Evolutionary conservation across 2,888 invertebrate species (phyloP), one percentile per base, ranked within the genome.

Genomic region (Hirtodrosophila histrioides): DNA sequence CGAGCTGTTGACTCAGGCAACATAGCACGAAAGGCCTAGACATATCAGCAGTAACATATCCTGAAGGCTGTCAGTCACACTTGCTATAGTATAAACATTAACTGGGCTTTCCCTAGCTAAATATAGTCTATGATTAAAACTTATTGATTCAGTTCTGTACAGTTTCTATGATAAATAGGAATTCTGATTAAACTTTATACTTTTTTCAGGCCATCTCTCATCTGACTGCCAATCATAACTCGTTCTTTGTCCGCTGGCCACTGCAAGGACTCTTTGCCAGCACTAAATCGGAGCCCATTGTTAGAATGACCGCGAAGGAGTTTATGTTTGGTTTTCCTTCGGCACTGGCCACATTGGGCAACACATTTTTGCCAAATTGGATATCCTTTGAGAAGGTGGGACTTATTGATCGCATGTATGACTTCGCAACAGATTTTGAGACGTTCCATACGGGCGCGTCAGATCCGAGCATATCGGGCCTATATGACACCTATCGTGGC

Each of bases 321-420:
- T 96, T 97, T 90, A 96, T 97, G 96, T 97, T 97, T 92, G 97
- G 97, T 0, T 97, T 96, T 92, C 92, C 95, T 75, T 96, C 96
- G n/a, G 93, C 95, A 3, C 92, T 97, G 60, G 95, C 97, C 91
- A 95, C 95, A 1, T 90, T 97, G 54, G 97, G 97, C 0, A 96
- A 97, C 90, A 95, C 94, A 12, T 93, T 97, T 78, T 92, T 97
- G 92, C 96, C 97, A 0, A 94, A 94, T 9, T 97, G 97, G 95
- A 96, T 97, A 56, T 94, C 94, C 60, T 97, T 97, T 88, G 96
- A 97, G 80, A 96, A 96, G 85, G 94, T 98, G 9, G 97, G 97
- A 0, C 93, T 97, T 1, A 97, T 98, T 76, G 97, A 97, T 92
- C 92, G 97, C 92, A 97, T 97, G 97, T 97, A 97, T 90, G 95